phyloP scores from a whole-genome alignment of 2,113 vertebrate genomes.

The Fulica atra region DNA sequence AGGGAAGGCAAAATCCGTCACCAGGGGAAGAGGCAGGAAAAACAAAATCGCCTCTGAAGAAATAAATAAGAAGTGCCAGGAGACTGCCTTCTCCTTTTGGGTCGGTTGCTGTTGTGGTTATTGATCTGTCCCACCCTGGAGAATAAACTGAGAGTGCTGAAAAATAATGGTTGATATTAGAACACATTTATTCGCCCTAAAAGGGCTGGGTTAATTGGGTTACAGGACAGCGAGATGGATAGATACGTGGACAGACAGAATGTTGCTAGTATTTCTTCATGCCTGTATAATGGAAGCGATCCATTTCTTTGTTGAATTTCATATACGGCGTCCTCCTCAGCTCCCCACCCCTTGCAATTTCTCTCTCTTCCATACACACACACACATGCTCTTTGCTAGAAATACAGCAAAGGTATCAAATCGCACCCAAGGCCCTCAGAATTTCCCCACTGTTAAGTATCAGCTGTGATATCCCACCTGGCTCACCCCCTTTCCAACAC shows the following conservation, averaged over 20 bases:
- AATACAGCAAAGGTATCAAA: background rate
- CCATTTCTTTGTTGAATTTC: slow-evolving; percentile 39
- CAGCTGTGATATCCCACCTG: background rate
- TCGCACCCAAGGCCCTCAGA: background rate
- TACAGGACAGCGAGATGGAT: slow-evolving; percentile 14
- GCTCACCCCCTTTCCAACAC: background rate
- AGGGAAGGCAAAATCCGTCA: slow-evolving; percentile 53
- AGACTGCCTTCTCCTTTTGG: slow-evolving; percentile 47
- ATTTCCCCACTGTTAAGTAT: background rate
- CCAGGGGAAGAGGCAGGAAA: slow-evolving; percentile 31
- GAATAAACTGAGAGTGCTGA: slow-evolving; percentile 25
- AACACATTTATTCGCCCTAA: slow-evolving; percentile 55
- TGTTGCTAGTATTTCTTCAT: background rate
- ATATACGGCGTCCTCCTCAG: background rate
- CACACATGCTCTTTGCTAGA: background rate
- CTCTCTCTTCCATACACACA: background rate
- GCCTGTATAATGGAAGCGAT: slow-evolving; percentile 23
- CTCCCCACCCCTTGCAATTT: background rate
- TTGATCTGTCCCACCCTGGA: slow-evolving; percentile 19
- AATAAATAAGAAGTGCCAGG: slow-evolving; percentile 42
- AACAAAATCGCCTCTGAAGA: slow-evolving; percentile 45
- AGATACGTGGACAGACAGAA: slow-evolving; percentile 2
- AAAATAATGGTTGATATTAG: slow-evolving; percentile 44
- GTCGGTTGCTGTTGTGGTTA: slow-evolving; percentile 7
- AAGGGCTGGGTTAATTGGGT: slow-evolving; percentile 48